Percentiles rank a stretch among this genome's conserved stretches.
Evolutionary conservation across 2,888 invertebrate genomes (phyloP).

Genomic region (Diaprepes abbreviatus): DNA sequence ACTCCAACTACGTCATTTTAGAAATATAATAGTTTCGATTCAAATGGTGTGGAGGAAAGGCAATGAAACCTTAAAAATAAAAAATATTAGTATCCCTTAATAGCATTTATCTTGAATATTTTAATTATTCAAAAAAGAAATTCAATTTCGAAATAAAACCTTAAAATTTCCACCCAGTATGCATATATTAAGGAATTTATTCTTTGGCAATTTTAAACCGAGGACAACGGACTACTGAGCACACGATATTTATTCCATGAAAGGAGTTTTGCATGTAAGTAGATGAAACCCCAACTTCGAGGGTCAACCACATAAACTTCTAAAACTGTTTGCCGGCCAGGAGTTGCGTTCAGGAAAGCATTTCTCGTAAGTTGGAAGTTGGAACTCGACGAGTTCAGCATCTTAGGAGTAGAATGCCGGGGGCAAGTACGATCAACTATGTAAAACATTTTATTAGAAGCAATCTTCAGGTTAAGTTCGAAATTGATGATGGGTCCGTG

Average conservation of each 20-base stretch:
- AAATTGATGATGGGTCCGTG: slow-evolving; percentile 55
- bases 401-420: slow-evolving; percentile 58
- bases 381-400: slow-evolving; percentile 62
- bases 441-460: slow-evolving; percentile 66
- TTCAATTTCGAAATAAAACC: too few species aligned
- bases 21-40: too few species aligned
- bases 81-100: too few species aligned
- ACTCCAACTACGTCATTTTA: too few species aligned
- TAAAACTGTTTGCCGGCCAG: slow-evolving; percentile 62
- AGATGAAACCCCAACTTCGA: slow-evolving; percentile 64
- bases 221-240: slow-evolving; percentile 46
- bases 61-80: too few species aligned
- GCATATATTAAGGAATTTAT: slow-evolving; percentile 21
- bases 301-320: slow-evolving; percentile 69
- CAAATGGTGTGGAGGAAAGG: too few species aligned
- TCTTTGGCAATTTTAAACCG: slow-evolving; percentile 48
- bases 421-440: slow-evolving; percentile 64
- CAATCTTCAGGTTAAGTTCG: slow-evolving; percentile 63
- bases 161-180: slow-evolving; percentile 16
- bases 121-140: too few species aligned
- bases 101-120: too few species aligned
- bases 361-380: slow-evolving; percentile 61
- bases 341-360: slow-evolving; percentile 57
- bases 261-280: slow-evolving; percentile 66
- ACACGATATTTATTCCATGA: slow-evolving; percentile 51